These are phyloP conservation scores for Cryptocephalus primarius DNA, from an alignment of 2,888 invertebrate species.

Conservation along the genomic window DNA sequence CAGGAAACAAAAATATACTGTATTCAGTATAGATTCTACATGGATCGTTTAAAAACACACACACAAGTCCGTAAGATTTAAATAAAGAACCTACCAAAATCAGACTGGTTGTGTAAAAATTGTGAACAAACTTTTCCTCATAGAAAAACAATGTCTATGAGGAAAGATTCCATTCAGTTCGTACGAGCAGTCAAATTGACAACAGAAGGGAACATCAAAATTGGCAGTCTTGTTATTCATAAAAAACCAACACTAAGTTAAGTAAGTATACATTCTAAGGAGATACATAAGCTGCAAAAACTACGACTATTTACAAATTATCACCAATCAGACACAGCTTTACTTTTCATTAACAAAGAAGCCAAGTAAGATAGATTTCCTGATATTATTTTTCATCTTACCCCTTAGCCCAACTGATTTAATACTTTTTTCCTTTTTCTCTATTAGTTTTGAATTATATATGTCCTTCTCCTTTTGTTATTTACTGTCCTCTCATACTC, in stretches of 20 bases:
- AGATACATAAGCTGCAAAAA: slow-evolving; percentile 11
- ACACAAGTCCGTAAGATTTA: too few relatives aligned
- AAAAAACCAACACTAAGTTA: neutral
- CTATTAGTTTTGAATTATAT: slow-evolving; percentile 25
- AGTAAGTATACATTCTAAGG: neutral
- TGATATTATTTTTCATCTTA: neutral
- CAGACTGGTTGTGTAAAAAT: too few relatives aligned
- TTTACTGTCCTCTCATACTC: slow-evolving; percentile 31
- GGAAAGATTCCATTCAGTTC: too few relatives aligned
- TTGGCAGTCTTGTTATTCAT: slow-evolving; percentile 19
- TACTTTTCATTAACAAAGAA: slow-evolving; percentile 14
- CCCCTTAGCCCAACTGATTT: neutral
- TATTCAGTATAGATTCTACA: too few relatives aligned
- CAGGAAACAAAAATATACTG: too few relatives aligned
- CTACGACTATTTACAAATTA: slow-evolving; percentile 21
- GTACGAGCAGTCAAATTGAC: too few relatives aligned
- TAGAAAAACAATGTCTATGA: too few relatives aligned
- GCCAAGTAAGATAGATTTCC: slow-evolving; percentile 5
- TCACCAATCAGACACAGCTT: slow-evolving; percentile 28
- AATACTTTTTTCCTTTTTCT: neutral
- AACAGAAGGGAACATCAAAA: too few relatives aligned
- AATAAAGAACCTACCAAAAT: too few relatives aligned
- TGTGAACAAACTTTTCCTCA: too few relatives aligned
- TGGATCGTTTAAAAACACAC: too few relatives aligned
- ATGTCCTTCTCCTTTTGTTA: slow-evolving; percentile 28